Base-by-base conservation (phyloP, 2,888 invertebrate genomes). In the Copidosoma aretas region DNA sequence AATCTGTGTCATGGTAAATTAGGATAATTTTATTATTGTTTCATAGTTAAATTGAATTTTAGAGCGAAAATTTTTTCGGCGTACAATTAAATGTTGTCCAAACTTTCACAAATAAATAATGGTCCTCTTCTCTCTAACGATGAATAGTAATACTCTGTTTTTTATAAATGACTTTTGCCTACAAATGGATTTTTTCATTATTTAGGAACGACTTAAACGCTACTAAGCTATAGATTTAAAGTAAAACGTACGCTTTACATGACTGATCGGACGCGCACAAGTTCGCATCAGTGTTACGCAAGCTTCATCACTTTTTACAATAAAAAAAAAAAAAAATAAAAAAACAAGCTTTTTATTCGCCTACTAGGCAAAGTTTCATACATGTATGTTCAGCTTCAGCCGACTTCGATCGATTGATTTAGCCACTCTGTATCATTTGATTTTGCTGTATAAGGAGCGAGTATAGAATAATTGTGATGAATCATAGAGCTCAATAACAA, bases 201-300 rank as follows among this genome's bases (percentile, higher is more conserved):
- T 5, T 8, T 32, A 24, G 17, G 22, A 22, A 22, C 22, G 4
- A n/a, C 5, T 56, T 19, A 46, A 10, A 41, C 39, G 43, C 43
- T 12, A 12, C 1, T 46, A 59, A 25, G 59, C 17, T 24, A 52
- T 25, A 25, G 10, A 21, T 32, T 21, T 25, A 17, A 39, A 53
- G 39, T 24, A 51, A 21, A 60, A 19, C 22, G 57, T 24, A 25
- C 10, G 15, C 17, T 54, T 41, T 41, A 57, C 22, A 59, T 39
- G 25, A 54, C 62, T 62, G 62, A 67, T 67, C 52, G 58, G 39
- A 59, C 59, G 67, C 67, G 59, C 67, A 67, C 67, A 63, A 67
- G 46, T 53, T 63, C 67, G 62, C 25, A 32, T 63, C 59, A 49
- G 59, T 41, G 54, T 51, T 39, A 12, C 54, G 56, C 49, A 46